These are phyloP conservation scores for Rhynchopsitta pachyrhyncha DNA, from an alignment of 2,113 vertebrate species.

Conservation along the genomic window DNA sequence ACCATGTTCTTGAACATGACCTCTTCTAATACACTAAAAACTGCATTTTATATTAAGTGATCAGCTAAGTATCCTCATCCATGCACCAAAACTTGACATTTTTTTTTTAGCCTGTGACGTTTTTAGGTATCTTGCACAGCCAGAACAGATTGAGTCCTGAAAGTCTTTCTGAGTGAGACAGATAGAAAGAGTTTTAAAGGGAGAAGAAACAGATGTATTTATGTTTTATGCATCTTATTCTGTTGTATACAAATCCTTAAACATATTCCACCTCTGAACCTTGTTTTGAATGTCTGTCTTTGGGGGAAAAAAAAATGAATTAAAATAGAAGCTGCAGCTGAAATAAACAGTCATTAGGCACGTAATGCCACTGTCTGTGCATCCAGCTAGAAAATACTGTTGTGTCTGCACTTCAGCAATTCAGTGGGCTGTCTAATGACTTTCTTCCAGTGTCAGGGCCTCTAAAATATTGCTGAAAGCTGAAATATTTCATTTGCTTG, in stretches of 20 bases:
- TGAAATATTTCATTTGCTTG: constrained; percentile 24
- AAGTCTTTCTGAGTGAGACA: not conserved
- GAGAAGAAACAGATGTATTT: not conserved
- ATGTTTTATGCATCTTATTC: not conserved
- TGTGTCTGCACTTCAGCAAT: constrained; percentile 27
- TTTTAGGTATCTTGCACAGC: not conserved
- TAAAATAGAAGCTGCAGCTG: constrained; percentile 8
- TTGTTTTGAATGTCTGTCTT: not conserved
- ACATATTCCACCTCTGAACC: not conserved
- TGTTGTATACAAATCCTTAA: not conserved
- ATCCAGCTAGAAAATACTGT: constrained; percentile 42
- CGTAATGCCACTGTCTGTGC: not conserved
- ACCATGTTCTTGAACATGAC: not conserved
- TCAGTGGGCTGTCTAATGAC: constrained; percentile 11
- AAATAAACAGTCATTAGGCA: constrained; percentile 37
- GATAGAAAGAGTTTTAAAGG: not conserved
- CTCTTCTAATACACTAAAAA: not conserved
- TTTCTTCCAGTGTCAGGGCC: not conserved
- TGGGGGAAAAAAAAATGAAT: not conserved
- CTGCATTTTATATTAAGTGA: not conserved
- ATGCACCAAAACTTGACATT: not conserved
- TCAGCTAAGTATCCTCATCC: not conserved
- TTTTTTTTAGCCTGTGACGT: not conserved
- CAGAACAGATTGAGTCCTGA: not conserved
- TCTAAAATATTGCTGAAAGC: constrained; percentile 24